A percentile compares a stretch with the other conserved stretches of the same genome.
Evolutionary conservation across 2,888 invertebrate species (phyloP).

Genomic region (Arge pagana): DNA sequence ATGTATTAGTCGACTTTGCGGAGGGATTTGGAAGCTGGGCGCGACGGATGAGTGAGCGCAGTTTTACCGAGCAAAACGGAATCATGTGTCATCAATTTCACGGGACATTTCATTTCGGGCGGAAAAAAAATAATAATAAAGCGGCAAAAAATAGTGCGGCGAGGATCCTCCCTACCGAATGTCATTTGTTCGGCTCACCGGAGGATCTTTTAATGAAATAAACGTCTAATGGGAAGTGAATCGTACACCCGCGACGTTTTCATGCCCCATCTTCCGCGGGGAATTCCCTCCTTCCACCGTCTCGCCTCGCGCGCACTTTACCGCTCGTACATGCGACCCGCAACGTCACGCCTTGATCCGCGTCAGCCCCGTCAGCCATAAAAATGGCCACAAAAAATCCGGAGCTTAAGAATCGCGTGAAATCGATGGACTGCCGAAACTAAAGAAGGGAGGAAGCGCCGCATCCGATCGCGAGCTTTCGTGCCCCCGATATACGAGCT

Average conservation of each 20-base stretch:
- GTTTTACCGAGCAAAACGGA: slow-evolving; percentile 21
- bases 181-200: no score
- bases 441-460: slow-evolving; percentile 19
- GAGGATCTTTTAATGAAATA: slow-evolving; percentile 35
- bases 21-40: no score
- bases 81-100: slow-evolving; percentile 36
- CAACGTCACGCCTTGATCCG: background rate
- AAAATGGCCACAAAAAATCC: slow-evolving; percentile 33
- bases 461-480: background rate
- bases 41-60: no score
- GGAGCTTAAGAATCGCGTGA: slow-evolving; percentile 9
- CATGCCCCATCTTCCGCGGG: slow-evolving; percentile 37
- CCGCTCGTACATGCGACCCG: no score
- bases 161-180: no score
- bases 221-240: slow-evolving; percentile 37
- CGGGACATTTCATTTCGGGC: slow-evolving; percentile 28
- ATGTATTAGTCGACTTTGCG: no score
- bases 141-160: no score
- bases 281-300: slow-evolving; percentile 22
- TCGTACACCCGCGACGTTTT: slow-evolving; percentile 30
- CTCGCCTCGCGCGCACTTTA: background rate
- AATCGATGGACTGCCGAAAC: slow-evolving; percentile 9
- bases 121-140: no score
- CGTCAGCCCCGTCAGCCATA: slow-evolving; percentile 23
- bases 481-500: no score